Evolutionary conservation across 2,888 invertebrate genomes (phyloP).

Genomic region (Neoitamus cyanurus): DNA sequence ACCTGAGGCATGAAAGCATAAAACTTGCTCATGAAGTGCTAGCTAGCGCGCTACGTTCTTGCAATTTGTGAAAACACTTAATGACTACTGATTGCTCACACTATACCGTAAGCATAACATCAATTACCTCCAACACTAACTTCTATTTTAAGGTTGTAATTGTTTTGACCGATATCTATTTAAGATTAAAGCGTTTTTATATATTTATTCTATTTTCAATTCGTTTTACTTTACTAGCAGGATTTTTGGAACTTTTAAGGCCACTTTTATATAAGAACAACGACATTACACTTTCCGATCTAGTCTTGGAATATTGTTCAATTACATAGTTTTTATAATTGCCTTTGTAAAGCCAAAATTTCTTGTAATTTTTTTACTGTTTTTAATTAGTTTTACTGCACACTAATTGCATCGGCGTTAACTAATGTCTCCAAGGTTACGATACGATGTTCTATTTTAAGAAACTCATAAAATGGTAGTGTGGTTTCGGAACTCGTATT

Average conservation of each 20-base stretch:
- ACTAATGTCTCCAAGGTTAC: no score
- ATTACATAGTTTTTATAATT: neutral
- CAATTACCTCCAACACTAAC: neutral
- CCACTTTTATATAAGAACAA: neutral
- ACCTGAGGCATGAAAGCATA: neutral
- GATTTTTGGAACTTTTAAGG: constrained; percentile 28
- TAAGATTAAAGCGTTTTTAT: neutral
- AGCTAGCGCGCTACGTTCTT: neutral
- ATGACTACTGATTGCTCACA: constrained; percentile 15
- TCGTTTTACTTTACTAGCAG: constrained; percentile 20
- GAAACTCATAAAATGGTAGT: no score
- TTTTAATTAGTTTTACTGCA: neutral
- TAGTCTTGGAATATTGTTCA: neutral
- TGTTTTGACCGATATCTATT: neutral
- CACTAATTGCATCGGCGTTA: neutral
- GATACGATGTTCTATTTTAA: no score
- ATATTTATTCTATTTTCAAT: constrained; percentile 11
- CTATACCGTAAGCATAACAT: neutral
- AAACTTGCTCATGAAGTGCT: neutral
- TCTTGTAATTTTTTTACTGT: neutral
- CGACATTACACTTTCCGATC: neutral
- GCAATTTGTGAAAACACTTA: constrained; percentile 17
- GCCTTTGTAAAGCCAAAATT: constrained; percentile 14
- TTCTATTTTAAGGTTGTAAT: constrained; percentile 8
- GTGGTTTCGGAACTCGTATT: no score